Evolutionary conservation across 1,140 invertebrate genomes (phyloP).

Genomic region (Trinorchestia longiramus): DNA sequence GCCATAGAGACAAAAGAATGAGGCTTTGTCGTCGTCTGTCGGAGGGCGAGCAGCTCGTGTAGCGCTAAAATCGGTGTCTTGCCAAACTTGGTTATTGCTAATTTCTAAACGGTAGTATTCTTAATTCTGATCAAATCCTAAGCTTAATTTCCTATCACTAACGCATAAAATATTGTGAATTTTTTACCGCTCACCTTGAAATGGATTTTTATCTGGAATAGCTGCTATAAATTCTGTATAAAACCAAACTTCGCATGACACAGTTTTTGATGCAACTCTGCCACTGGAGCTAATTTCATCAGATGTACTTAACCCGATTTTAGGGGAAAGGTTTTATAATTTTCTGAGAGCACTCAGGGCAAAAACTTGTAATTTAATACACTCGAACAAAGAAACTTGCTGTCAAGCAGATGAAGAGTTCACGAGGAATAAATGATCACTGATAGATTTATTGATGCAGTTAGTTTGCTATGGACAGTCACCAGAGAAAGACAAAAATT

Average conservation of each 20-base stretch:
- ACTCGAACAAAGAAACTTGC: not conserved
- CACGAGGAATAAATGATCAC: not conserved
- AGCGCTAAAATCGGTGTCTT: not conserved
- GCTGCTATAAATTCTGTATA: not conserved
- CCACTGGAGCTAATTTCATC: not conserved
- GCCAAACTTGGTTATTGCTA: not conserved
- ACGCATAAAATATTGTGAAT: not conserved
- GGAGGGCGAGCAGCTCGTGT: not conserved
- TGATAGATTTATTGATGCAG: not conserved
- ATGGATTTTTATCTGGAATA: not conserved
- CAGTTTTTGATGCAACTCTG: not conserved
- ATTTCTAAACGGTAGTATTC: not conserved
- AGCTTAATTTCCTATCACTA: not conserved
- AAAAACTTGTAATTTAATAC: conserved; percentile 11
- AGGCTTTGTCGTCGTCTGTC: not conserved
- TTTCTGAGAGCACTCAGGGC: not conserved
- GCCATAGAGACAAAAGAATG: conserved; percentile 5
- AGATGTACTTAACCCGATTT: not conserved
- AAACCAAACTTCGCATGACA: not conserved
- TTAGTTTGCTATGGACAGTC: not conserved
- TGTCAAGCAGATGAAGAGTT: not conserved
- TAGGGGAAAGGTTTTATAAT: conserved; percentile 9
- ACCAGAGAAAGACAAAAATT: not conserved
- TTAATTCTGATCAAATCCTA: not conserved
- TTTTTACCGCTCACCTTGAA: not conserved